phyloP scores from a whole-genome alignment of 2,888 invertebrate species.

The Eupelmus urozonus region DNA sequence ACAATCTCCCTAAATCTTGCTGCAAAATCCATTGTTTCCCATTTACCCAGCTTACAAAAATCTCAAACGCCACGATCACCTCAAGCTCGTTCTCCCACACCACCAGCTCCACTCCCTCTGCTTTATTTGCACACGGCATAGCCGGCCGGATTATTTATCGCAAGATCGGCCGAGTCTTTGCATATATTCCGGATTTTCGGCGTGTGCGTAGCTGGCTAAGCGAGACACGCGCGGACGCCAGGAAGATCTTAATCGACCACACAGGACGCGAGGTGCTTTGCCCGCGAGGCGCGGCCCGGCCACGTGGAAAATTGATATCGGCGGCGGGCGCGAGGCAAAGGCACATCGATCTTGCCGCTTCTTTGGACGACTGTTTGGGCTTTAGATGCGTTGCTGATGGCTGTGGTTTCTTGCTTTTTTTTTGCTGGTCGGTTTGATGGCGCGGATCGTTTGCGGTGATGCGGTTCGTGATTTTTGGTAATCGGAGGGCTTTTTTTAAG shows the following conservation, averaged over 20 bases:
- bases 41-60: not conserved
- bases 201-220: no score
- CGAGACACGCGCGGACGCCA: not conserved
- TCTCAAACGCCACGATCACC: no score
- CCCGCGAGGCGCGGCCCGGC: not conserved
- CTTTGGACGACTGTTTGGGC: not conserved
- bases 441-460: not conserved
- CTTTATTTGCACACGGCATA: slow-evolving; percentile 8
- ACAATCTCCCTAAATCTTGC: no score
- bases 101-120: not conserved
- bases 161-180: not conserved
- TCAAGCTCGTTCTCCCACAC: not conserved
- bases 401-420: not conserved
- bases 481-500: no score
- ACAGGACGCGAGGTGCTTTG: not conserved
- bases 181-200: slow-evolving; percentile 25
- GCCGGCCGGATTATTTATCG: not conserved
- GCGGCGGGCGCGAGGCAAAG: not conserved
- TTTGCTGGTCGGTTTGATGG: not conserved
- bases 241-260: slow-evolving; percentile 43
- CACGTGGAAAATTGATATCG: slow-evolving; percentile 39
- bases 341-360: slow-evolving; percentile 13
- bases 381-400: not conserved
- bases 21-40: no score
- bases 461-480: no score